Evolutionary conservation across 2,888 invertebrate species (phyloP).

Genomic region (Drosophila infuscata): DNA sequence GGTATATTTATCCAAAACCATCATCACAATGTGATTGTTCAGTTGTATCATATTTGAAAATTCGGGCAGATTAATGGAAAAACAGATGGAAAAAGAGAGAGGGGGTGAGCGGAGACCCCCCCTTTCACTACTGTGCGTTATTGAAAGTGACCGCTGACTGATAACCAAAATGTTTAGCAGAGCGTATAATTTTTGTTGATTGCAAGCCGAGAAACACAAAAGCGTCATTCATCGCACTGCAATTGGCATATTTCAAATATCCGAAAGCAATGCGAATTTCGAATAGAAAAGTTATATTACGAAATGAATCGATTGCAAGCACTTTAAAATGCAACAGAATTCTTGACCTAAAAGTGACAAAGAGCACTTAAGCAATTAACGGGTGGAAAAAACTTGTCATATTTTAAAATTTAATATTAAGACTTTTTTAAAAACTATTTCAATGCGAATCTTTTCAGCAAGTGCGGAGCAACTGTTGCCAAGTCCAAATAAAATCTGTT

Average conservation of each 20-base stretch:
- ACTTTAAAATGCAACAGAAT: not conserved
- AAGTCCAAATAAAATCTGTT: conserved; percentile 27
- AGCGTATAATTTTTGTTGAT: conserved; percentile 54
- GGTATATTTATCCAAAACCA: conserved; percentile 2
- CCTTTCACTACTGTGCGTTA: conserved; percentile 3
- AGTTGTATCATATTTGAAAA: conserved; percentile 7
- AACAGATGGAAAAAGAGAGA: not conserved
- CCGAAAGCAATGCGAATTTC: conserved; percentile 10
- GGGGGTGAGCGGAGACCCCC: not conserved
- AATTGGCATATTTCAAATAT: conserved; percentile 22
- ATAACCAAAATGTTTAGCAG: conserved; percentile 65
- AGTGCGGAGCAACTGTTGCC: conserved; percentile 14
- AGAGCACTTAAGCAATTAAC: not conserved
- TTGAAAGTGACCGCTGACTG: conserved; percentile 42
- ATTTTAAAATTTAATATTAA: not conserved
- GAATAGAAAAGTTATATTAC: too few relatives aligned
- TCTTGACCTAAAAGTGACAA: conserved; percentile 4
- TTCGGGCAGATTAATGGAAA: conserved; percentile 28
- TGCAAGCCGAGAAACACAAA: conserved; percentile 26
- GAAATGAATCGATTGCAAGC: not conserved
- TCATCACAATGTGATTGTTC: not conserved
- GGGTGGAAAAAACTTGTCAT: not conserved
- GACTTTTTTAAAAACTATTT: not conserved
- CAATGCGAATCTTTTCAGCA: conserved; percentile 14
- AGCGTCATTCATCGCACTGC: conserved; percentile 1